Evolutionary conservation across 2,797 vertebrate species (phyloP), one percentile per base, ranked within the genome.

Genomic region (Psittacula derbiana): DNA sequence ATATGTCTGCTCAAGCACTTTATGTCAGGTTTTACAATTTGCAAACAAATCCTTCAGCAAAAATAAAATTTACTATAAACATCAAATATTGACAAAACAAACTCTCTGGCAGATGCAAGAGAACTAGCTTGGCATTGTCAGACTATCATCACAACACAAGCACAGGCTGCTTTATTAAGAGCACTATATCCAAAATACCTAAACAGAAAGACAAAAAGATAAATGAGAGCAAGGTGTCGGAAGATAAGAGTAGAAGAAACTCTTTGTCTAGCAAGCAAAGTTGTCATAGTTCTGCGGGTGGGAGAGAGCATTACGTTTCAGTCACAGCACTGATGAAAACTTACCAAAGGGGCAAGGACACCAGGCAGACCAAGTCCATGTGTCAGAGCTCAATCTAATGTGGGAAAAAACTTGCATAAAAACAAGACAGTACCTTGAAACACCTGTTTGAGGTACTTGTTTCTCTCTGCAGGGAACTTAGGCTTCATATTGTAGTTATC

Each of bases 51-150:
- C 47, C 57, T 66, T 86, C 30, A 31, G 33, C 20, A 88, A 83
- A 88, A 76, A 20, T 11, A 41, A 58, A 67, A 92, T 60, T 61
- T 86, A 82, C 60, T 76, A 36, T 76, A 85, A 92, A 73, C 90
- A 94, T 24, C 47, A 82, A 90, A 62, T 62, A 73, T 60, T 86
- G 80, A 83, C 87, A 90, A 94, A 96, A 96, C 55, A 93, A 80
- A 65, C n/a, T 64, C n/a, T 40, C 46, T 79, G 65, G 46, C 50
- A 3, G 30, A 73, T 67, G 66, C 64, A 60, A 57, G 66, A 84
- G 80, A 88, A 75, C 71, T 73, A 64, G 23, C 64, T 84, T 92
- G 88, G 80, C 82, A 88, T 44, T 43, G 16, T 70, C 81, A 92
- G 58, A 52, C 36, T 88, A 16, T n/a, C 1, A 0, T 93, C 73